A percentile compares a stretch with the other conserved stretches of the same genome.
phyloP scores from a whole-genome alignment of 2,113 vertebrate species.

The Embiotoca jacksoni region DNA sequence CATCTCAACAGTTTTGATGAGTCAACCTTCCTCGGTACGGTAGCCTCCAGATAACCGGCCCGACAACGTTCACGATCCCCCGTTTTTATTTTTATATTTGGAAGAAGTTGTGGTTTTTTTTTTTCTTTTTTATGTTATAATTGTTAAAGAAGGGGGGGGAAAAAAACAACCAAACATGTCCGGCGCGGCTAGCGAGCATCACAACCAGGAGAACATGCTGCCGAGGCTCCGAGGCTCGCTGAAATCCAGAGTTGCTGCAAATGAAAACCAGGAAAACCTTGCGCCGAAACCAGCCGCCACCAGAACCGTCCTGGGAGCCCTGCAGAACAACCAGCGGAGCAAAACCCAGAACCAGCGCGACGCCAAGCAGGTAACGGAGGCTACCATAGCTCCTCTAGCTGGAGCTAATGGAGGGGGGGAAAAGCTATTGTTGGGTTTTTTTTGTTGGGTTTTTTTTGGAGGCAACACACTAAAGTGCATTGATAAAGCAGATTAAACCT shows the following conservation, averaged over 20 bases:
- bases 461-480: conserved; percentile 3
- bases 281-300: conserved; percentile 73
- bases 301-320: conserved; percentile 86
- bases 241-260: conserved; percentile 54
- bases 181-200: conserved; percentile 56
- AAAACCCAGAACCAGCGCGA: conserved; percentile 69
- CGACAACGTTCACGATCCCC: too few relatives aligned
- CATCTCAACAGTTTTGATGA: conserved; percentile 60
- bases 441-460: conserved; percentile 44
- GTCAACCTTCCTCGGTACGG: not conserved
- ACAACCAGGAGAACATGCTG: conserved; percentile 79
- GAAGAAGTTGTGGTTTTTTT: too few relatives aligned
- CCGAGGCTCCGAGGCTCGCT: conserved; percentile 56
- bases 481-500: too few relatives aligned
- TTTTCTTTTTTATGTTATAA: too few relatives aligned
- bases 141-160: too few relatives aligned
- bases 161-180: conserved; percentile 69
- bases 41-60: conserved; percentile 7
- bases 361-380: conserved; percentile 64
- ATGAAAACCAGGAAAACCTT: conserved; percentile 92
- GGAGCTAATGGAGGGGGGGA: not conserved
- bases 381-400: not conserved
- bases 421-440: not conserved
- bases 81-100: too few relatives aligned
- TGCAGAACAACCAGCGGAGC: conserved; percentile 83